Evolutionary conservation across 2,113 vertebrate species (phyloP).

Genomic region (Helogale parvula): DNA sequence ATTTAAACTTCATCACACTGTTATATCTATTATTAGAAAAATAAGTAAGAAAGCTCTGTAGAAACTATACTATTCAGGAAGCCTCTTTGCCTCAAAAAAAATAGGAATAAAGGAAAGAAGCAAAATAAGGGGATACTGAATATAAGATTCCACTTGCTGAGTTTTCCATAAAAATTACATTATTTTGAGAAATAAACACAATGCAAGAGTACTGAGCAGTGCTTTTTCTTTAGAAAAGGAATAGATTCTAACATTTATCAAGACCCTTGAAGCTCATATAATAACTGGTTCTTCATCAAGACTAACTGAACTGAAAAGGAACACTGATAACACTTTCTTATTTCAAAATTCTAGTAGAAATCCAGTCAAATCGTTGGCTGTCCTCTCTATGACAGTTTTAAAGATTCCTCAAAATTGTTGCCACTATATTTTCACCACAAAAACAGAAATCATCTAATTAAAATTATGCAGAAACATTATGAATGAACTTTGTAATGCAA

Average conservation of each 20-base stretch:
- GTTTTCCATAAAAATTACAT: slow-evolving; percentile 81
- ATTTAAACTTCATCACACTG: slow-evolving; percentile 77
- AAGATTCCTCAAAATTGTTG: slow-evolving; percentile 69
- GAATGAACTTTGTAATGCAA: neutral
- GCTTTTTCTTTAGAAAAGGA: slow-evolving; percentile 77
- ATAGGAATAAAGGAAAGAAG: neutral
- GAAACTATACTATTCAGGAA: slow-evolving; percentile 85
- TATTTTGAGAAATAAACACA: slow-evolving; percentile 77
- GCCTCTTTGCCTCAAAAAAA: slow-evolving; percentile 69
- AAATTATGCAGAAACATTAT: slow-evolving; percentile 37
- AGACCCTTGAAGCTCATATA: slow-evolving; percentile 32
- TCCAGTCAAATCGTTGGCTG: slow-evolving; percentile 67
- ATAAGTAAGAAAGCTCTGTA: slow-evolving; percentile 89
- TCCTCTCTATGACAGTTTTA: neutral
- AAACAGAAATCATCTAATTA: slow-evolving; percentile 22
- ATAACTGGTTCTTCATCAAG: slow-evolving; percentile 38
- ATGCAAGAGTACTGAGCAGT: slow-evolving; percentile 74
- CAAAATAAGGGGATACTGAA: slow-evolving; percentile 63
- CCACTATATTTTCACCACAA: slow-evolving; percentile 37
- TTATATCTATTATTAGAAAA: slow-evolving; percentile 85
- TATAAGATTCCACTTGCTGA: slow-evolving; percentile 76
- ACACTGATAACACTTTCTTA: slow-evolving; percentile 68
- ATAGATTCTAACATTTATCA: slow-evolving; percentile 57
- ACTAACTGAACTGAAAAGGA: slow-evolving; percentile 71
- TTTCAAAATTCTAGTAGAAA: slow-evolving; percentile 78